phyloP scores from a whole-genome alignment of 1,140 invertebrate genomes.

The Drosophila jambulina region DNA sequence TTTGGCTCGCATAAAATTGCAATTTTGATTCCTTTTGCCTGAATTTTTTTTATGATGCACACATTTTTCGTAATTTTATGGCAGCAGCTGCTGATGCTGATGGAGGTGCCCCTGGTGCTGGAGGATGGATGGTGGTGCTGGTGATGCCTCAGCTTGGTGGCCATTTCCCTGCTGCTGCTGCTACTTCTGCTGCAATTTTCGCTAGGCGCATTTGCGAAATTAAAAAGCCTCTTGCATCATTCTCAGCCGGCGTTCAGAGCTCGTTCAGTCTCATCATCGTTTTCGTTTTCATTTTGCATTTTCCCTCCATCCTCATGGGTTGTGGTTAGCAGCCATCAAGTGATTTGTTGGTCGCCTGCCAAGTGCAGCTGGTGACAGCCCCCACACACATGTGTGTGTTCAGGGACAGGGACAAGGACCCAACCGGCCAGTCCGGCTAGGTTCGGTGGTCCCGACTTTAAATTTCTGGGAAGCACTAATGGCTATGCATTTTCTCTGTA shows the following conservation, averaged over 20 bases:
- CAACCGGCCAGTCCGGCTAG: not conserved
- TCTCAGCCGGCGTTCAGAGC: slow-evolving; percentile 34
- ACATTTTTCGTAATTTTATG: slow-evolving; percentile 71
- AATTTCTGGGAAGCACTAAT: not conserved
- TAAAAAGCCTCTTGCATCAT: slow-evolving; percentile 77
- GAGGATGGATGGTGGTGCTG: not conserved
- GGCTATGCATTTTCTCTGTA: not conserved
- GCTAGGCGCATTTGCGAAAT: slow-evolving; percentile 72
- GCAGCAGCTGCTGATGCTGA: slow-evolving; percentile 45
- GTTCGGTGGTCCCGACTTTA: not conserved
- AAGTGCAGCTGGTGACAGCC: slow-evolving; percentile 49
- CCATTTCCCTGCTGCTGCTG: slow-evolving; percentile 39
- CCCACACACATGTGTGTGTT: slow-evolving; percentile 3
- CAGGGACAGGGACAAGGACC: slow-evolving; percentile 17
- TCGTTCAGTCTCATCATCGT: slow-evolving; percentile 26
- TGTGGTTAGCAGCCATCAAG: slow-evolving; percentile 35
- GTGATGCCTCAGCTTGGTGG: slow-evolving; percentile 20
- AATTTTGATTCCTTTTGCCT: slow-evolving; percentile 63
- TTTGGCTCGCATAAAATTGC: slow-evolving; percentile 60
- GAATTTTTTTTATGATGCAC: slow-evolving; percentile 13
- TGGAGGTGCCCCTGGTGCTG: not conserved
- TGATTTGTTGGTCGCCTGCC: slow-evolving; percentile 61
- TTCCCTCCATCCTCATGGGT: not conserved
- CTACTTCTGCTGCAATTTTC: slow-evolving; percentile 21
- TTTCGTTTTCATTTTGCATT: slow-evolving; percentile 7